These are phyloP conservation scores for Epinotia ramella DNA, from an alignment of 2,888 invertebrate genomes.

Conservation along the genomic window DNA sequence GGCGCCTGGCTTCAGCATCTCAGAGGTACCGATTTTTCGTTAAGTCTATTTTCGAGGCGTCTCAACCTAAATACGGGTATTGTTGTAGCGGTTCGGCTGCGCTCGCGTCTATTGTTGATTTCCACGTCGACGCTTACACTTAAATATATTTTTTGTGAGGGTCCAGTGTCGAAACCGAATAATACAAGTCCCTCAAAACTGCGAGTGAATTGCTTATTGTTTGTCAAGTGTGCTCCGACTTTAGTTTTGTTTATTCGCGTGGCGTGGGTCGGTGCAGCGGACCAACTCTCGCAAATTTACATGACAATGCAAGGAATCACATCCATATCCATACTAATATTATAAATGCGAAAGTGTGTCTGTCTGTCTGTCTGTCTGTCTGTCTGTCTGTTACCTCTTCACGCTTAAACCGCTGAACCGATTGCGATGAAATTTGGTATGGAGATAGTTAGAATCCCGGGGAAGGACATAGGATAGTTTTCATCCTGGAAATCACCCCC, in stretches of 20 bases:
- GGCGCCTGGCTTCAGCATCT: slow-evolving; percentile 51
- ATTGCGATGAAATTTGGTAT: too few species aligned
- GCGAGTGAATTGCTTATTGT: not conserved
- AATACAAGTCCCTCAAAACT: not conserved
- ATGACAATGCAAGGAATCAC: slow-evolving; percentile 42
- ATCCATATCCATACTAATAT: too few species aligned
- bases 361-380: too few species aligned
- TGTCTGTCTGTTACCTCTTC: too few species aligned
- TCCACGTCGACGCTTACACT: slow-evolving; percentile 29
- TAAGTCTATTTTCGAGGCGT: slow-evolving; percentile 71
- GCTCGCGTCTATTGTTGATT: slow-evolving; percentile 26
- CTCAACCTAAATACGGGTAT: slow-evolving; percentile 66
- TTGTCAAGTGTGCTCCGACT: slow-evolving; percentile 2
- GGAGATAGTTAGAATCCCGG: too few species aligned
- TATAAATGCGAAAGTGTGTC: too few species aligned
- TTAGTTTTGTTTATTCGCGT: slow-evolving; percentile 9
- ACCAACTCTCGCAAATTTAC: slow-evolving; percentile 29
- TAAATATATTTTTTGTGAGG: slow-evolving; percentile 23
- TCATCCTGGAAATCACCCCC: too few species aligned
- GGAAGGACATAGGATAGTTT: too few species aligned
- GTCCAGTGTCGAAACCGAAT: slow-evolving; percentile 14
- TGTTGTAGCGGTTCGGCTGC: slow-evolving; percentile 55
- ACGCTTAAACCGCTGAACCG: too few species aligned
- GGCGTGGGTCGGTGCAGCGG: slow-evolving; percentile 26
- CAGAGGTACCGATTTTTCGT: slow-evolving; percentile 71